Conservation (phyloP, 1,140 invertebrate genomes). For the Zaprionus davidi region DNA sequence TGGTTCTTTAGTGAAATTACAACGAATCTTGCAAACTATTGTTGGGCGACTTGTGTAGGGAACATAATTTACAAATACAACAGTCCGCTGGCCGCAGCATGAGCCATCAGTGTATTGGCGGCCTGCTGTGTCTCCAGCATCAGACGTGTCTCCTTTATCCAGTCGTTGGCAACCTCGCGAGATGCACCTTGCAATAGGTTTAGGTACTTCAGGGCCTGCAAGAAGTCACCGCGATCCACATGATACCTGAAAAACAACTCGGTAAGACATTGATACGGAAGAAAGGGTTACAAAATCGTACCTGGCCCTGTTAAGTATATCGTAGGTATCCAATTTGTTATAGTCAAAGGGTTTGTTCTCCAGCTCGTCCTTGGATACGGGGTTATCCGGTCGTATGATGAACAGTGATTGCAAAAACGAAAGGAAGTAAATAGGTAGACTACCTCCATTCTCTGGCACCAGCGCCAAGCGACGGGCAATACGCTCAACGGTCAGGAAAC, state of each 20-base stretch:
- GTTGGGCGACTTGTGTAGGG: conserved; percentile 31
- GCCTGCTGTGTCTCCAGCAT: conserved; percentile 96
- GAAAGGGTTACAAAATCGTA: conserved; percentile 78
- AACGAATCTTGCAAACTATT: conserved; percentile 49
- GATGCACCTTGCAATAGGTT: conserved; percentile 95
- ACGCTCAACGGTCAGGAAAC: conserved; percentile 92
- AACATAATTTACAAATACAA: conserved; percentile 87
- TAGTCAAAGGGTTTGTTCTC: conserved; percentile 89
- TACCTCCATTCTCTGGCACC: conserved; percentile 92
- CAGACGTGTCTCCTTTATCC: conserved; percentile 93
- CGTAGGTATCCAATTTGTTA: conserved; percentile 91
- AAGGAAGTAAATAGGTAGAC: conserved; percentile 92
- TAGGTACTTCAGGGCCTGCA: conserved; percentile 94
- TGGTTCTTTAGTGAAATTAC: conserved; percentile 44
- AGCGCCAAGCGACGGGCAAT: conserved; percentile 91
- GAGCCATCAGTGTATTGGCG: conserved; percentile 92
- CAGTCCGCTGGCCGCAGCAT: conserved; percentile 90
- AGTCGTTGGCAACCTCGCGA: conserved; percentile 91
- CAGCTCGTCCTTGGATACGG: conserved; percentile 89
- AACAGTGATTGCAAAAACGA: conserved; percentile 94
- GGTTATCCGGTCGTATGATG: conserved; percentile 87
- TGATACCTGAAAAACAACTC: conserved; percentile 87
- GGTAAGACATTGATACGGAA: background rate
- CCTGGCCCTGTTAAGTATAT: conserved; percentile 94
- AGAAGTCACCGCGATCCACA: conserved; percentile 93